Base-by-base conservation (phyloP, 2,113 vertebrate genomes). In the Formicarius rufipectus region DNA sequence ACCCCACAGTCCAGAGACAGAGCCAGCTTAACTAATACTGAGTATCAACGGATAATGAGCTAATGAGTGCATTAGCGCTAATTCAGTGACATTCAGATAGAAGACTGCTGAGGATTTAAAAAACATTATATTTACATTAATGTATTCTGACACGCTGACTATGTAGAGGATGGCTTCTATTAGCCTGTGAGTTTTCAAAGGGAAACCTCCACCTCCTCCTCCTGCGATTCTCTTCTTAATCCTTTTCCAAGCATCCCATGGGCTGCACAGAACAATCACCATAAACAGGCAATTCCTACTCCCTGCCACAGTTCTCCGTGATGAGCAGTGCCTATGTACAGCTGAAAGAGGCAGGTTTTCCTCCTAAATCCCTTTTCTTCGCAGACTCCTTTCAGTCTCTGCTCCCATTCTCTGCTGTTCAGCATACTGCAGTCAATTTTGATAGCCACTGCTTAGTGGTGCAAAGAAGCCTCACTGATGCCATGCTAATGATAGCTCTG, bases 91-190 rank as follows among this genome's bases (percentile, higher is more conserved):
- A 79, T 69, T 92, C 55, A 68, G 58, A 84, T 6, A 85, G 79
- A 68, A 69, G 85, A 73, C n/a, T 62, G 37, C 53, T 2, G 6
- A 95, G 76, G 60, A 84, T 86, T 45, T 86, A 56, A 86, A n/a
- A 92, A 95, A 35, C 5, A 2, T 90, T 66, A 44, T 80, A 92
- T 94, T 96, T 86, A 93, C 72, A 71, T 75, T 86, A 94, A 73
- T 8, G 37, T 42, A 80, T 89, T 82, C 88, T 89, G 94, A 92
- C 90, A 88, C 50, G 39, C 50, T 76, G 75, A 73, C 78, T 88
- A 20, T 84, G 88, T 66, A 81, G 63, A 92, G 91, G 93, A 95
- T 78, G 60, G 47, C 94, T 96, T 86, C 75, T 71, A 90, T 94
- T 69, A 95, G 85, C 83, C 50, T 5, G 8, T 77, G 68, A 16